Conservation (phyloP, 2,888 invertebrate genomes). For the Trachelus iudaicus region DNA sequence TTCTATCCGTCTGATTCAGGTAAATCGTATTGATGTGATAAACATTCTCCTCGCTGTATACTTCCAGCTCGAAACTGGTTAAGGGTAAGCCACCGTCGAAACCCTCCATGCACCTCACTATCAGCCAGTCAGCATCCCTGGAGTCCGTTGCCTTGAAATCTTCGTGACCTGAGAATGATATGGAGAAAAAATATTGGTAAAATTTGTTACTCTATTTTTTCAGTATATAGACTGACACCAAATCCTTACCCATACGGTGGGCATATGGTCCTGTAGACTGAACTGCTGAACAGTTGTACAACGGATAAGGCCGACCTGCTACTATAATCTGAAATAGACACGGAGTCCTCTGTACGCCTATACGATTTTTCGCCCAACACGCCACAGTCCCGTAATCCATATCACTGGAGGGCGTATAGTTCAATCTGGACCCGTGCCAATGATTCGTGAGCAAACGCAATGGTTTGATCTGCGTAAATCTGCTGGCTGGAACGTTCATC, state of each 20-base stretch:
- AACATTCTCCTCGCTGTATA: constrained; percentile 57
- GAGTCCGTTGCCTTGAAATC: constrained; percentile 53
- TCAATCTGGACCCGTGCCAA: constrained; percentile 78
- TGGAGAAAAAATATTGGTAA: neutral
- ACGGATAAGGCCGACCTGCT: constrained; percentile 88
- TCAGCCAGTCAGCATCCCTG: constrained; percentile 76
- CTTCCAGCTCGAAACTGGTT: constrained; percentile 66
- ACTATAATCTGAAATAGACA: constrained; percentile 89
- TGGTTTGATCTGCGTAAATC: constrained; percentile 65
- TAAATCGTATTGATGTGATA: constrained; percentile 54
- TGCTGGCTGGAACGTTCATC: constrained; percentile 77
- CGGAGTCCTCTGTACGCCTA: constrained; percentile 85
- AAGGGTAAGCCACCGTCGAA: constrained; percentile 90
- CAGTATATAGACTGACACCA: neutral
- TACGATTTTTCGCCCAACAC: constrained; percentile 85
- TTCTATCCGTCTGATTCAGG: constrained; percentile 53
- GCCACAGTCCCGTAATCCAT: constrained; percentile 90
- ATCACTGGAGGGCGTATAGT: constrained; percentile 87
- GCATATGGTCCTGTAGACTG: constrained; percentile 58
- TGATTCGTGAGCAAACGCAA: constrained; percentile 59
- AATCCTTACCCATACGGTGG: constrained; percentile 55
- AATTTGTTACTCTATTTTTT: neutral
- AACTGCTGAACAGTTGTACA: constrained; percentile 85
- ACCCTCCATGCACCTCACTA: constrained; percentile 88
- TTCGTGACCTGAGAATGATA: constrained; percentile 32